Evolutionary conservation across 2,888 invertebrate species (phyloP), one percentile per base, ranked within the genome.

Genomic region (Cyaniris semiargus): DNA sequence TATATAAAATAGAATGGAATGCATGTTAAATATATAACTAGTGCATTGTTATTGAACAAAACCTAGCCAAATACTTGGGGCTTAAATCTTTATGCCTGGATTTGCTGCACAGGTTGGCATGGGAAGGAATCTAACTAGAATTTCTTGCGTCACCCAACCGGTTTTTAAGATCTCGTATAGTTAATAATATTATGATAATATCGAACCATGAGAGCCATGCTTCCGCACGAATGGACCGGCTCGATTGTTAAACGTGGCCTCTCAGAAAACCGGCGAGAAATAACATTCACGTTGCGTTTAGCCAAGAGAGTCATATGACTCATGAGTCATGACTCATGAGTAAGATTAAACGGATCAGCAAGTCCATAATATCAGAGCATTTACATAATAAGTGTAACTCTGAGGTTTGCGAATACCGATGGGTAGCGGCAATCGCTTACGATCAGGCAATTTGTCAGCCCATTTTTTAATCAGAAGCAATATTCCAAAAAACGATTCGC

Each of bases 61-160:
- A 44, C 44, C 10, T 38, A 38, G 10, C 10, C 44, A 13, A 10
- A 10, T 44, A 38, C 38, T 34, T 34, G 0, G 44, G 44, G 10
- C 53, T 53, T 53, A 7, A 21, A 23, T 21, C 2, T 58, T 10
- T 5, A 23, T 66, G 66, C 6, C 66, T 66, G 66, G 66, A 66
- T 31, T 66, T 27, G 60, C 53, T 53, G 18, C 15, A 53, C 27
- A 66, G 27, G 21, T 18, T 66, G 18, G 66, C 66, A 66, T 66
- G 27, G 66, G 66, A 31, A 5, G 27, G 27, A 27, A 66, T 66
- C 13, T 15, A 66, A 60, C 60, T n/a, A 58, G 3, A 60, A 60
- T 31, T 66, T 66, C 66, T 66, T 66, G 27, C 66, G 27, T 66
- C 66, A 66, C 66, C 27, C 5, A 66, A 66, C 66, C 66, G 27